phyloP scores from a whole-genome alignment of 1,140 invertebrate species.

The Druon quercuslanigerum region DNA sequence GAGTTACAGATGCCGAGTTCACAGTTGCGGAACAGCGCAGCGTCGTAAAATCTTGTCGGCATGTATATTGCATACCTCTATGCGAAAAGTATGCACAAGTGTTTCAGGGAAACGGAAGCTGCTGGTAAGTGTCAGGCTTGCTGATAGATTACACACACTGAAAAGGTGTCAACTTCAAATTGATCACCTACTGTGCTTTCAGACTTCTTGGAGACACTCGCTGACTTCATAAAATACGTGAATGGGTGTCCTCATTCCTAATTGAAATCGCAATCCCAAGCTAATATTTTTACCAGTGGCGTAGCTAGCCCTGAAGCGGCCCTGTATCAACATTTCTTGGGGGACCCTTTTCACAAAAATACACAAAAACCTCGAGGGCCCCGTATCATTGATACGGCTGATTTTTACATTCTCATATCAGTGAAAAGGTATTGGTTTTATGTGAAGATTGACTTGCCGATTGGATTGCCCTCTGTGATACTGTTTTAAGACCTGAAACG shows the following conservation, averaged over 20 bases:
- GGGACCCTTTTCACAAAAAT: no score
- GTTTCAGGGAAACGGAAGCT: constrained; percentile 31
- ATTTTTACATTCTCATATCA: no score
- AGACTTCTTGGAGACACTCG: neutral
- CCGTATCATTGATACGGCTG: no score
- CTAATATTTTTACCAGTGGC: no score
- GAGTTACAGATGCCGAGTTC: constrained; percentile 20
- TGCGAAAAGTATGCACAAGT: constrained; percentile 27
- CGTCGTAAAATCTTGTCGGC: constrained; percentile 20
- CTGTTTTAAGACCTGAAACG: no score
- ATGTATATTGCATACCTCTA: neutral
- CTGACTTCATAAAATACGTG: neutral
- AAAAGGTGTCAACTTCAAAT: constrained; percentile 51
- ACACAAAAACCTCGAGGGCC: no score
- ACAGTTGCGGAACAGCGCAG: constrained; percentile 12
- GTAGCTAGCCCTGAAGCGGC: no score
- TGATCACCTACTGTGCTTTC: constrained; percentile 41
- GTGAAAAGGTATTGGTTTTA: no score
- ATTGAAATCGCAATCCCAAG: neutral
- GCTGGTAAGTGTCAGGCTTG: constrained; percentile 41
- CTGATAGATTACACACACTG: constrained; percentile 52
- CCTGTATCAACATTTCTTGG: no score
- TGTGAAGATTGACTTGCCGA: no score
- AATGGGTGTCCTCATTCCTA: neutral
- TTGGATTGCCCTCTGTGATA: no score